A percentile compares a stretch with the other conserved stretches of the same genome.
phyloP scores from a whole-genome alignment of 2,888 invertebrate species.

The Chymomyza amoena region DNA sequence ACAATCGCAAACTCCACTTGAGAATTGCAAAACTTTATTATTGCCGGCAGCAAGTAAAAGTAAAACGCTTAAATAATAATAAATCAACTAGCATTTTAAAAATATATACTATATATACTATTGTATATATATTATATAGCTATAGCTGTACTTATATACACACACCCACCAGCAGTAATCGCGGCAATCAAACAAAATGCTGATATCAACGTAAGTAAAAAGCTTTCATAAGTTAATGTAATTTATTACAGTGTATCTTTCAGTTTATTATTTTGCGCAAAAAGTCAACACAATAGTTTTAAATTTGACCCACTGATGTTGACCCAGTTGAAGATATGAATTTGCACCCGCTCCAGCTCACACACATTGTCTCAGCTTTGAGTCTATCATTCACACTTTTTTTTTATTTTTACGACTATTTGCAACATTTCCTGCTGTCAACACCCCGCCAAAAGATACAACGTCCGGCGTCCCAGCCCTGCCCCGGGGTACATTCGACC shows the following conservation, averaged over 20 bases:
- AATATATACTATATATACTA: conserved; percentile 34
- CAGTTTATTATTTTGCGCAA: conserved; percentile 15
- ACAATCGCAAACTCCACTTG: conserved; percentile 33
- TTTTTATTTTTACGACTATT: conserved; percentile 21
- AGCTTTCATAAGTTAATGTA: conserved; percentile 6
- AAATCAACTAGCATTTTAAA: conserved; percentile 50
- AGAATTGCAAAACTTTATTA: conserved; percentile 9
- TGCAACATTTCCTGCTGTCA: conserved; percentile 41
- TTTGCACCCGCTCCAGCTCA: conserved; percentile 19
- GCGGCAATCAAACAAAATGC: conserved; percentile 46
- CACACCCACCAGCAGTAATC: conserved; percentile 29
- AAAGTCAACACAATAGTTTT: conserved; percentile 22
- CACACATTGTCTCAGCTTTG: conserved; percentile 19
- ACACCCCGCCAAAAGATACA: conserved; percentile 23
- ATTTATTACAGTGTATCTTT: background rate
- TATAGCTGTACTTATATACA: conserved; percentile 9
- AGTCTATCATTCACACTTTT: conserved; percentile 6
- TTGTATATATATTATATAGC: conserved; percentile 8
- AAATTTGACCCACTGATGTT: conserved; percentile 60
- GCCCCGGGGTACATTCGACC: background rate
- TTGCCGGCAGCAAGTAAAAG: conserved; percentile 9
- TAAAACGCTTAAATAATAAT: conserved; percentile 1
- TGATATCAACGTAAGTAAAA: conserved; percentile 75
- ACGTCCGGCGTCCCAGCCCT: background rate
- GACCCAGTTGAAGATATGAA: conserved; percentile 53